phyloP scores from a whole-genome alignment of 2,113 vertebrate genomes.

The Malurus melanocephalus region DNA sequence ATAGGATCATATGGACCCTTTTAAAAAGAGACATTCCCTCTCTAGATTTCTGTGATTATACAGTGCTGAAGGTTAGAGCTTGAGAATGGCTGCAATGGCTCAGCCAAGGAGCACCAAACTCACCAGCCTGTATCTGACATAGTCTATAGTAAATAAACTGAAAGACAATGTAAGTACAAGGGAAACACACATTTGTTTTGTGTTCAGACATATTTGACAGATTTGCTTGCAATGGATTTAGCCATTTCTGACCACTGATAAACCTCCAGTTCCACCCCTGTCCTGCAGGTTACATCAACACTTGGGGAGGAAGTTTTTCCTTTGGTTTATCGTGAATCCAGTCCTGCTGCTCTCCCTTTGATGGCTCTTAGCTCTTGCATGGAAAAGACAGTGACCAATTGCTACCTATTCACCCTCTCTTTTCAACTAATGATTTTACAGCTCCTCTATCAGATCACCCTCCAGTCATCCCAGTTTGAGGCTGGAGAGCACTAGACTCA shows the following conservation, averaged over 20 bases:
- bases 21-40: not conserved
- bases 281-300: not conserved
- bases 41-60: not conserved
- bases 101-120: not conserved
- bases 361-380: not conserved
- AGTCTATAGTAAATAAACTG: not conserved
- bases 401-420: slow-evolving; percentile 2
- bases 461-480: slow-evolving; percentile 7
- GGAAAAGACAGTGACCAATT: not conserved
- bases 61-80: not conserved
- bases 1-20: not conserved
- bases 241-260: not conserved
- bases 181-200: not conserved
- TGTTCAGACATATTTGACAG: not conserved
- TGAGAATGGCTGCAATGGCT: not conserved
- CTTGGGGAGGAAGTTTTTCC: not conserved
- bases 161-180: not conserved
- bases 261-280: not conserved
- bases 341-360: slow-evolving; percentile 11
- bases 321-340: not conserved
- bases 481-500: not conserved
- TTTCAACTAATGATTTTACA: slow-evolving; percentile 41
- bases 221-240: not conserved
- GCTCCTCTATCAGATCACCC: slow-evolving; percentile 7
- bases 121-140: not conserved